Evolutionary conservation across 2,888 invertebrate species (phyloP).

Genomic region (Napeogenes inachia): DNA sequence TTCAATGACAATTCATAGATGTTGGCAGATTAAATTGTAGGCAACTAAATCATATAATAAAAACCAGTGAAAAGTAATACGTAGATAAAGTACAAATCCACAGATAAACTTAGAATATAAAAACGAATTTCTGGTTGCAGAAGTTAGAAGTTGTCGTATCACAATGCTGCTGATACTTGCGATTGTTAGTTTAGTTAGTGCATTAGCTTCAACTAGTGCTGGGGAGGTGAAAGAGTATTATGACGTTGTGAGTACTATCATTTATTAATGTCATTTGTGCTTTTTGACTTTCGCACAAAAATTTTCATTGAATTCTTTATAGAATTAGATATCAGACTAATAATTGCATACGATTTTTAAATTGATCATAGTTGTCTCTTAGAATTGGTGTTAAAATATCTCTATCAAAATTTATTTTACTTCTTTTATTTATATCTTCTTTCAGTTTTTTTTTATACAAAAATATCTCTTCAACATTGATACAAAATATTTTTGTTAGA

Average conservation of each 20-base stretch:
- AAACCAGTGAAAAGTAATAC: neutral
- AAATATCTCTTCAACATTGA: too few species aligned
- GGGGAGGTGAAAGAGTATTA: neutral
- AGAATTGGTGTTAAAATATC: too few species aligned
- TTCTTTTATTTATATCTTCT: too few species aligned
- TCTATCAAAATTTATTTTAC: too few species aligned
- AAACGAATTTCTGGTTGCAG: neutral
- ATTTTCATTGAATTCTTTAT: too few species aligned
- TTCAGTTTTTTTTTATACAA: too few species aligned
- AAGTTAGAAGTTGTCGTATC: neutral
- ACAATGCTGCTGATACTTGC: neutral
- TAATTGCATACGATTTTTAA: too few species aligned
- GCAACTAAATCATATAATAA: neutral
- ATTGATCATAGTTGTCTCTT: too few species aligned
- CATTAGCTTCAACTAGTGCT: neutral
- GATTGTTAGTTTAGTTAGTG: neutral
- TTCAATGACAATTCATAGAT: too few species aligned
- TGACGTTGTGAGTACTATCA: neutral
- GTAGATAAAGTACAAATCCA: constrained; percentile 7
- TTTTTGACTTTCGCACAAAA: neutral
- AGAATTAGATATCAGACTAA: too few species aligned
- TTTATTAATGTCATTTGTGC: neutral
- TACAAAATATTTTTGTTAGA: too few species aligned
- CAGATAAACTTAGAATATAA: constrained; percentile 5
- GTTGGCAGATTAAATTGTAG: too few species aligned